These are phyloP conservation scores for Circaetus cinerascens DNA, from an alignment of 2,113 vertebrate genomes.

Conservation along the genomic window DNA sequence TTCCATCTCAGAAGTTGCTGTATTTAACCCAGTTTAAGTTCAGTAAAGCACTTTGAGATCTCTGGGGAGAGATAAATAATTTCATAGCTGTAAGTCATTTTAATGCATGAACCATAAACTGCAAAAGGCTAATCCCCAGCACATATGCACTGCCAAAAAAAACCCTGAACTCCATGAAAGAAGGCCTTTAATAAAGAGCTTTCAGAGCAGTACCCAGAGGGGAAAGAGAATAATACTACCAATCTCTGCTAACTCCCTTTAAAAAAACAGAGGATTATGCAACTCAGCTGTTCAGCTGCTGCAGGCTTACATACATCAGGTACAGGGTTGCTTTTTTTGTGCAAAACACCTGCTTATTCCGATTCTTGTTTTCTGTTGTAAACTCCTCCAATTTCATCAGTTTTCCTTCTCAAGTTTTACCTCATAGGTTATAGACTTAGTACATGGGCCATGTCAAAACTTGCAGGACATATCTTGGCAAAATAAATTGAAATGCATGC, in stretches of 20 bases:
- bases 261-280: neutral
- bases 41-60: neutral
- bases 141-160: neutral
- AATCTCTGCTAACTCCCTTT: neutral
- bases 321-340: neutral
- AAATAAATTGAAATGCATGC: neutral
- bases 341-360: neutral
- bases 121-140: neutral
- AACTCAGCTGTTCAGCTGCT: neutral
- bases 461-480: neutral
- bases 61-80: neutral
- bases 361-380: neutral
- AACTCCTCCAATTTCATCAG: neutral
- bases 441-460: neutral
- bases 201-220: neutral
- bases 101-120: neutral
- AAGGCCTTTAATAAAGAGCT: neutral
- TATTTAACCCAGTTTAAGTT: neutral
- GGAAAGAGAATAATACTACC: neutral
- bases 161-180: neutral
- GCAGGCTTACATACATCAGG: neutral
- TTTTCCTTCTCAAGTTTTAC: neutral
- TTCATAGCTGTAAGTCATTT: neutral
- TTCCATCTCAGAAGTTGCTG: neutral
- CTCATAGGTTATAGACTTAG: neutral